Percentiles rank a stretch among this genome's conserved stretches.
These are phyloP conservation scores for Sinocyclocheilus anshuiensis DNA, from an alignment of 2,113 vertebrate species.

Conservation along the genomic window DNA sequence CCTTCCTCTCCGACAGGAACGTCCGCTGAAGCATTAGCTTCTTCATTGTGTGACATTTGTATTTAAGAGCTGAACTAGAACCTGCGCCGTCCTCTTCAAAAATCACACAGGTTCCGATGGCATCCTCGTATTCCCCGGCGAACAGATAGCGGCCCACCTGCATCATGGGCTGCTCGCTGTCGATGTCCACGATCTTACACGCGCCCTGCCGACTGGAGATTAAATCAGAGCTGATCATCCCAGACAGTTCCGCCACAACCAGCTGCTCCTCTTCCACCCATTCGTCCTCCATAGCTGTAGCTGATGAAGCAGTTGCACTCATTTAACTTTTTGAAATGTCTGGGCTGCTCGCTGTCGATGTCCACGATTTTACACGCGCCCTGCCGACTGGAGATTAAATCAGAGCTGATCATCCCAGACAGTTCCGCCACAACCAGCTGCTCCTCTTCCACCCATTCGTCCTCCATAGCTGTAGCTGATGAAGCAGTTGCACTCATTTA, in stretches of 20 bases:
- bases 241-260: conserved; percentile 92
- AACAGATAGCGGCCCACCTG: conserved; percentile 93
- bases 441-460: conserved; percentile 84
- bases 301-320: no score
- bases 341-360: conserved; percentile 89
- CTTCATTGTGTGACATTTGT: conserved; percentile 90
- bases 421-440: conserved; percentile 93
- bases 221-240: conserved; percentile 91
- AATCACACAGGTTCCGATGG: conserved; percentile 88
- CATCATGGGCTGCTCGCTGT: conserved; percentile 90
- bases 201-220: conserved; percentile 84
- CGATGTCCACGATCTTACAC: conserved; percentile 94
- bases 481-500: not conserved
- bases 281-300: conserved; percentile 71
- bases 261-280: conserved; percentile 89
- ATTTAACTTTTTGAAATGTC: no score
- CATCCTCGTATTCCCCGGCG: conserved; percentile 94
- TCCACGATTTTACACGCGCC: conserved; percentile 94
- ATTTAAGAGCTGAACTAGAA: conserved; percentile 80
- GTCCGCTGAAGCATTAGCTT: conserved; percentile 93
- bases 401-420: conserved; percentile 91
- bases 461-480: conserved; percentile 65
- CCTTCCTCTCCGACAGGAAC: conserved; percentile 91
- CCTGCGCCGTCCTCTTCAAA: conserved; percentile 86
- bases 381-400: conserved; percentile 85